Conservation (phyloP, 2,797 vertebrate species). For the Alectoris magna region DNA sequence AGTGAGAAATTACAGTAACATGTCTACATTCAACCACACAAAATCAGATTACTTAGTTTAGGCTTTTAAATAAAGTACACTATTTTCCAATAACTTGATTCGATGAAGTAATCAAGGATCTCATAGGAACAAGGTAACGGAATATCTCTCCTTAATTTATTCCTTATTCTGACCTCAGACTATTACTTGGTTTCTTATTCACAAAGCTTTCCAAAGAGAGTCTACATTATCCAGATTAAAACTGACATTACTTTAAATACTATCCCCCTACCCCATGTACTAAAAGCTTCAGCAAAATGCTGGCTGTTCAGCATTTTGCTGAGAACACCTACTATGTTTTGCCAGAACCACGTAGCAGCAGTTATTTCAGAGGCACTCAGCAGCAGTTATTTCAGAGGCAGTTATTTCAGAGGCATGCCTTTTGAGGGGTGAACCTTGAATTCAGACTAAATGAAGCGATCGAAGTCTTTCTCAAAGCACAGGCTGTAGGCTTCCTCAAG, state of each 20-base stretch:
- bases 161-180: background rate
- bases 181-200: background rate
- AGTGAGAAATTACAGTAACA: background rate
- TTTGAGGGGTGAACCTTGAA: background rate
- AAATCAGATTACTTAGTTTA: slow-evolving; percentile 18
- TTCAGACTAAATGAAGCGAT: background rate
- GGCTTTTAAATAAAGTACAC: slow-evolving; percentile 6
- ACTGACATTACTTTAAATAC: background rate
- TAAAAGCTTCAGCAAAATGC: background rate
- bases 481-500: background rate
- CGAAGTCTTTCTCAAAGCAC: background rate
- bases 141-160: slow-evolving; percentile 4
- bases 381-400: background rate
- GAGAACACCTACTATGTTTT: background rate
- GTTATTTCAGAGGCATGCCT: background rate
- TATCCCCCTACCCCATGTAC: accelerated
- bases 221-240: background rate
- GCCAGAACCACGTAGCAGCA: background rate
- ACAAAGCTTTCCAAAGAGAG: background rate
- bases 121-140: slow-evolving; percentile 2
- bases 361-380: background rate
- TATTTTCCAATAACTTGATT: slow-evolving; percentile 26
- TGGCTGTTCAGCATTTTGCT: background rate
- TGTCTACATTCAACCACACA: background rate
- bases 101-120: slow-evolving; percentile 9